Conservation (phyloP, 1,140 invertebrate genomes). For the Vollenhovia emeryi region DNA sequence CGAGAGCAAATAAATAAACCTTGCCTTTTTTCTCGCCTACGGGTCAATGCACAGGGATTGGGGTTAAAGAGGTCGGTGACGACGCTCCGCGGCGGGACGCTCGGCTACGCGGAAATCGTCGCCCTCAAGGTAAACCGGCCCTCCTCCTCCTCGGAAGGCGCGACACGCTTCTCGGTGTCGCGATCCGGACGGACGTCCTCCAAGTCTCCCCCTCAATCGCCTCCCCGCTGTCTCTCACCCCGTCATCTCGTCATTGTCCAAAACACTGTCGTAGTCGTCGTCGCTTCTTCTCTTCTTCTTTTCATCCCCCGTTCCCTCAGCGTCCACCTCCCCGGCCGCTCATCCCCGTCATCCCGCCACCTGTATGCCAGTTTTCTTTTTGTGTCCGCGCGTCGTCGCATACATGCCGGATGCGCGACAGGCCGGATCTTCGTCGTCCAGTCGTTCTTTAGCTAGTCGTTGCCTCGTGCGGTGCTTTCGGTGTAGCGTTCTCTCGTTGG, state of each 20-base stretch:
- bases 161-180: constrained; percentile 70
- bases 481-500: constrained; percentile 80
- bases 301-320: background rate
- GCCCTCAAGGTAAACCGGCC: constrained; percentile 94
- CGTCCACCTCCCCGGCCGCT: background rate
- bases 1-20: constrained; percentile 79
- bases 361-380: constrained; percentile 21
- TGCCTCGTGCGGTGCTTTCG: constrained; percentile 82
- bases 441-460: constrained; percentile 67
- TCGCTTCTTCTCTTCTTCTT: constrained; percentile 34
- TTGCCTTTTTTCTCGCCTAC: constrained; percentile 81
- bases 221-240: constrained; percentile 53
- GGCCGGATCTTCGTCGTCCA: constrained; percentile 32
- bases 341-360: background rate
- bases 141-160: constrained; percentile 72
- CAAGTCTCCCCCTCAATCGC: constrained; percentile 39
- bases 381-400: constrained; percentile 36
- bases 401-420: constrained; percentile 45
- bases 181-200: constrained; percentile 60
- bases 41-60: constrained; percentile 87
- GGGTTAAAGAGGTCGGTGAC: constrained; percentile 97
- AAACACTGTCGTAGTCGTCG: constrained; percentile 25
- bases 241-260: constrained; percentile 19
- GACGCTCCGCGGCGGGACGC: constrained; percentile 92
- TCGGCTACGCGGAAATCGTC: constrained; percentile 97